Evolutionary conservation across 2,113 vertebrate species (phyloP), one percentile per base, ranked within the genome.

Genomic region (Pangasianodon gigas): DNA sequence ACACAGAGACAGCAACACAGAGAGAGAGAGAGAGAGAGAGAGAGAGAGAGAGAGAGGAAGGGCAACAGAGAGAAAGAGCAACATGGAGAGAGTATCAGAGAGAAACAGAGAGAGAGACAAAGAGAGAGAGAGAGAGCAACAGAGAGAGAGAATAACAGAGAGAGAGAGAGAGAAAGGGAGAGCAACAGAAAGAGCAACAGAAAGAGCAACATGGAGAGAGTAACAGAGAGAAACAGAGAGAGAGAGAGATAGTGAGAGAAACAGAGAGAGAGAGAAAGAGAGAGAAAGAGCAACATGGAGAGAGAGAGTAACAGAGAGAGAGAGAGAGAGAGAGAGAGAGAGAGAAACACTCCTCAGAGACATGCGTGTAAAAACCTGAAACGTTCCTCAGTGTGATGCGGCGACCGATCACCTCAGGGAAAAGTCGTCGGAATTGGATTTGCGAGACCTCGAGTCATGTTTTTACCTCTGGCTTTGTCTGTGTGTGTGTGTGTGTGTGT

Each of bases 341-440:
- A 24, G 37, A 44, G 74, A 4, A 74, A 87, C 60, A 62, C 60
- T 18, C 56, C 60, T 62, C 62, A 10, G 62, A 65, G 62, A 67
- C 26, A n/a, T 2, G 14, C n/a, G 4, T 37, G 32, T 19, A 74
- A 74, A 74, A 41, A 74, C 16, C 69, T 19, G 69, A 74, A 80
- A 87, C 0, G 10, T 24, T 46, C 56, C 24, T 86, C n/a, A 83
- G 77, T 9, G 16, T 84, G 37, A 44, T 41, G 71, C 2, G n/a
- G n/a, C 14, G 69, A 6, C n/a, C 0, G 19, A 44, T 75, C 71
- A 89, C 85, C 74, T 67, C 65, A 62, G 32, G 89, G 71, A 67
- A 80, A 67, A 6, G 85, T 52, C 32, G 44, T 62, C 6, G 32
- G 62, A 90, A 82, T 69, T 81, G 75, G 58, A 86, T 90, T 79